These are phyloP conservation scores for Sebastes trivittatus DNA, from an alignment of 2,797 vertebrate genomes.

Conservation along the genomic window DNA sequence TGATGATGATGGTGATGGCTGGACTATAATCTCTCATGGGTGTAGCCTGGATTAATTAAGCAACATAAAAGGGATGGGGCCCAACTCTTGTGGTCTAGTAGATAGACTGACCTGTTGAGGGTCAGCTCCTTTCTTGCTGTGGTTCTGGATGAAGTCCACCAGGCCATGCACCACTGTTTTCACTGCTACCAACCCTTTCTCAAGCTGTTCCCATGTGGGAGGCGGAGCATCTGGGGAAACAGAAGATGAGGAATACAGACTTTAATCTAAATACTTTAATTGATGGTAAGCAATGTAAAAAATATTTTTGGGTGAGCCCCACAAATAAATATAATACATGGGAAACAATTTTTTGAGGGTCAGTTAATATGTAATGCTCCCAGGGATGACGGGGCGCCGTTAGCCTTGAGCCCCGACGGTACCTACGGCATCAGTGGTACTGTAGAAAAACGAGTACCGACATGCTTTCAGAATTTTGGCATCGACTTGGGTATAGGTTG, in stretches of 20 bases:
- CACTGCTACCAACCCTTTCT: conserved; percentile 95
- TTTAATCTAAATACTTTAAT: background rate
- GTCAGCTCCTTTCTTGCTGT: conserved; percentile 98
- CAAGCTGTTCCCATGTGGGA: conserved; percentile 97
- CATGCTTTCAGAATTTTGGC: too few species aligned
- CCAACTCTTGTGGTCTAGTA: background rate
- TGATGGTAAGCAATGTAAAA: background rate
- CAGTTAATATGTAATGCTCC: background rate
- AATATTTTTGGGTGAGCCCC: background rate
- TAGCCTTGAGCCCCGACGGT: too few species aligned
- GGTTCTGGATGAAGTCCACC: conserved; percentile 99
- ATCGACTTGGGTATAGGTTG: too few species aligned
- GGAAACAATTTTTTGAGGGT: background rate
- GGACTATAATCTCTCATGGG: background rate
- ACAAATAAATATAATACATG: background rate
- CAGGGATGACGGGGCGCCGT: too few species aligned
- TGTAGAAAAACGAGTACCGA: too few species aligned
- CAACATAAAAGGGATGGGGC: background rate
- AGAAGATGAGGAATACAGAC: background rate
- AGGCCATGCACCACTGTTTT: conserved; percentile 98
- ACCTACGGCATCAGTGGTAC: too few species aligned
- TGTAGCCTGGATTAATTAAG: background rate
- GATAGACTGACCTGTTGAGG: conserved; percentile 90
- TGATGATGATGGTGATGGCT: background rate
- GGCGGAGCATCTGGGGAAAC: conserved; percentile 90